These are phyloP conservation scores for Agrilus planipennis DNA, from an alignment of 1,140 invertebrate species.

Conservation along the genomic window DNA sequence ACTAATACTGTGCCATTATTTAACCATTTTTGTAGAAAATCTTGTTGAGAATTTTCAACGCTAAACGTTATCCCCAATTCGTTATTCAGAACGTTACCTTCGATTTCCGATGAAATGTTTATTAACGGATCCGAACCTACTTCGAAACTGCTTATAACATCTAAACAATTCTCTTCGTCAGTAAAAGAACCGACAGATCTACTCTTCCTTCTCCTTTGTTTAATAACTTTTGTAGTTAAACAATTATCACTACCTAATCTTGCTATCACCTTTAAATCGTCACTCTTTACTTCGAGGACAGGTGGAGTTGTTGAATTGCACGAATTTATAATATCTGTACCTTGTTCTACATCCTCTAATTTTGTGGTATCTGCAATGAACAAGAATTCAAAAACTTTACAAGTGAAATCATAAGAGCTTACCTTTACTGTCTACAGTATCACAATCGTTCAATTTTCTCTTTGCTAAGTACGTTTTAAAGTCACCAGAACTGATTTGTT, in stretches of 20 bases:
- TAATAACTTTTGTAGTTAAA: background rate
- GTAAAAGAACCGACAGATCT: conserved; percentile 21
- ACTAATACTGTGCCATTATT: conserved; percentile 17
- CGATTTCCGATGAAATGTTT: conserved; percentile 7
- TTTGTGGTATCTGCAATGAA: too few species aligned
- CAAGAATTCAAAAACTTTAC: too few species aligned
- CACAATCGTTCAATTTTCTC: background rate
- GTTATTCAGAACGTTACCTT: conserved; percentile 1
- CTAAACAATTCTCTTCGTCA: conserved; percentile 10
- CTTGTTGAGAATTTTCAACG: conserved; percentile 12
- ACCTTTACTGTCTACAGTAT: too few species aligned
- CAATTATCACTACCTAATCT: too few species aligned
- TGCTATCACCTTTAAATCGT: too few species aligned
- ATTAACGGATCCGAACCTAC: conserved; percentile 18
- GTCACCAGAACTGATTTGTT: conserved; percentile 26
- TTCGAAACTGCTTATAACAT: conserved; percentile 9
- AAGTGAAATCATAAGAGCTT: too few species aligned
- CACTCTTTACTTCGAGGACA: too few species aligned
- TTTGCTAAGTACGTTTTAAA: conserved; percentile 17
- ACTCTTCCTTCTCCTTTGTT: conserved; percentile 13
- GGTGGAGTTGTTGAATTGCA: too few species aligned
- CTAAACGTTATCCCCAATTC: background rate
- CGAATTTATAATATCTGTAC: too few species aligned
- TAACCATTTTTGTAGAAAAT: conserved; percentile 24
- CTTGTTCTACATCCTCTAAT: conserved; percentile 16